Evolutionary conservation across 2,888 invertebrate genomes (phyloP).

Genomic region (Harmothoe impar): DNA sequence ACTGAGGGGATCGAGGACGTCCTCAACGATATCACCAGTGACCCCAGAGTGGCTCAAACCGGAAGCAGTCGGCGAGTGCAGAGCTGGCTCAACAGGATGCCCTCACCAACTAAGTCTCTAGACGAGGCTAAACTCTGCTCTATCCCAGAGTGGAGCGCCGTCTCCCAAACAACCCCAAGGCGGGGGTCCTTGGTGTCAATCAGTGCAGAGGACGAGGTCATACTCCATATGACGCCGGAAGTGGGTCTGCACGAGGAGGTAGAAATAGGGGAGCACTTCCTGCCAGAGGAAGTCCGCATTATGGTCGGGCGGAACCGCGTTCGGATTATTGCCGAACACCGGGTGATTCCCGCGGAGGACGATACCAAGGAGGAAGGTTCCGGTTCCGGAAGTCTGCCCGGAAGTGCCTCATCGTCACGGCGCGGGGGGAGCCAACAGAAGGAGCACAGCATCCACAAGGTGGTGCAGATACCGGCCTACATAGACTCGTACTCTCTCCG

Average conservation of each 20-base stretch:
- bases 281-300: slow-evolving; percentile 11
- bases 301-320: slow-evolving; percentile 50
- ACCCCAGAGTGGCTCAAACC: too few species aligned
- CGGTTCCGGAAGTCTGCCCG: too few species aligned
- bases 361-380: neutral
- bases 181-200: neutral
- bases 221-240: neutral
- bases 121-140: neutral
- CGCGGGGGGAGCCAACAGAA: neutral
- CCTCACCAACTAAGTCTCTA: neutral
- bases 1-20: too few species aligned
- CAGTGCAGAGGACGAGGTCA: neutral
- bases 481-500: slow-evolving; percentile 20
- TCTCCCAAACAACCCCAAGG: neutral
- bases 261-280: neutral
- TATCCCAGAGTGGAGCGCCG: neutral
- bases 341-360: neutral
- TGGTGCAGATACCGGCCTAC: slow-evolving; percentile 26
- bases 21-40: too few species aligned
- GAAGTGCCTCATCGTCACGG: neutral
- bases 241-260: slow-evolving; percentile 27
- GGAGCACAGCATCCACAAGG: slow-evolving; percentile 25
- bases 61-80: neutral
- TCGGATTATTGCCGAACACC: slow-evolving; percentile 3
- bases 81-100: neutral